phyloP scores from a whole-genome alignment of 2,113 vertebrate species.

The Upupa epops region DNA sequence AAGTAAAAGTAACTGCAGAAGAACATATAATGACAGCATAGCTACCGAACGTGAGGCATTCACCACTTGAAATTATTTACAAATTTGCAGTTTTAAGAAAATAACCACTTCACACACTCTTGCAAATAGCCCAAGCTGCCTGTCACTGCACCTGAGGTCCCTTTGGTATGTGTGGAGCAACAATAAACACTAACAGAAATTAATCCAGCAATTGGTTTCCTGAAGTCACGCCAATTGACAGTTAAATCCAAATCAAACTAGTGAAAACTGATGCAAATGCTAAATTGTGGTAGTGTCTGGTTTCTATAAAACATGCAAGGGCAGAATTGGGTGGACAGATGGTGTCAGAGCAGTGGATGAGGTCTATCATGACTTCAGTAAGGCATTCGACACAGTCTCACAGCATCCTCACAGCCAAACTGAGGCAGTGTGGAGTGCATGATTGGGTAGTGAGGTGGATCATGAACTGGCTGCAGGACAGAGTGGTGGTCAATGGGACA shows the following conservation, averaged over 20 bases:
- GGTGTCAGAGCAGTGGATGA: no score
- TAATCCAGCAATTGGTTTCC: background rate
- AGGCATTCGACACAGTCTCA: no score
- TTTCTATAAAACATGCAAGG: rapidly evolving
- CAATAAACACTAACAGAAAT: background rate
- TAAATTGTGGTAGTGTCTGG: background rate
- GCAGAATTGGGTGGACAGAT: no score
- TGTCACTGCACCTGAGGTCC: background rate
- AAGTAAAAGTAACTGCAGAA: background rate
- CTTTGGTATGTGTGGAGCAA: background rate
- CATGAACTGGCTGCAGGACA: no score
- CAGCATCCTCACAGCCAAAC: no score
- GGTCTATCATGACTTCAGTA: no score
- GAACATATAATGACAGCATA: background rate
- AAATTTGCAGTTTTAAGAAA: background rate
- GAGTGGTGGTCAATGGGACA: no score
- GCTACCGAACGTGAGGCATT: background rate
- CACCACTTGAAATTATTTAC: background rate
- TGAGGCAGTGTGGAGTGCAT: no score
- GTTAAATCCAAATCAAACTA: background rate
- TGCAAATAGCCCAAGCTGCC: background rate
- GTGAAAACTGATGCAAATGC: background rate
- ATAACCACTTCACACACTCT: background rate
- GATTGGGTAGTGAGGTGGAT: no score
- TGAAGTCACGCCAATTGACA: background rate